phyloP scores from a whole-genome alignment of 2,113 vertebrate species.

The Oncorhynchus kisutch region DNA sequence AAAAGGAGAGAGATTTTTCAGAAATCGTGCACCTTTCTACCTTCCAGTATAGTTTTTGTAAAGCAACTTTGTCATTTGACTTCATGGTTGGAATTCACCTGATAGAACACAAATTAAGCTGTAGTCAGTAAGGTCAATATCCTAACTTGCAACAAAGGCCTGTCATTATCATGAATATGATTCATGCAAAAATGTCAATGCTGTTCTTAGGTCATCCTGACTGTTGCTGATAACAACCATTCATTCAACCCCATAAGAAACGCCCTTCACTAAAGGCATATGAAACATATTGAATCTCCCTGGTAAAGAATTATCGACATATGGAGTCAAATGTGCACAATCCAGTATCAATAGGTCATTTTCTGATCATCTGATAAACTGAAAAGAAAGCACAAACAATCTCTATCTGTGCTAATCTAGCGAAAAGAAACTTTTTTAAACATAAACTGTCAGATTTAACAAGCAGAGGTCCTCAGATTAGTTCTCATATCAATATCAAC shows the following conservation, averaged over 20 bases:
- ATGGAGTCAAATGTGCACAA: too few relatives aligned
- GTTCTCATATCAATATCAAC: slow-evolving; percentile 12
- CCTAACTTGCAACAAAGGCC: not conserved
- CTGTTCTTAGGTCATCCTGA: not conserved
- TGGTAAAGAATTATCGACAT: too few relatives aligned
- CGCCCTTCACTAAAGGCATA: slow-evolving; percentile 5
- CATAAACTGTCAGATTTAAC: not conserved
- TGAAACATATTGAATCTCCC: too few relatives aligned
- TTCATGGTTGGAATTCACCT: not conserved
- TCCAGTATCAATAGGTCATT: too few relatives aligned
- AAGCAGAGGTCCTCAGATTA: not conserved
- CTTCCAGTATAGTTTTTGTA: not conserved
- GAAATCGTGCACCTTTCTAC: not conserved
- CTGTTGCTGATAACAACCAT: not conserved
- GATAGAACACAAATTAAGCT: too few relatives aligned
- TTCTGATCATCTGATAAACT: too few relatives aligned
- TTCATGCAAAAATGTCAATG: not conserved
- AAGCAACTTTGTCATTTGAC: not conserved
- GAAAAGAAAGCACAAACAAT: too few relatives aligned
- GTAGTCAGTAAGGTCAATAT: not conserved
- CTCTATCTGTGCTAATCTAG: too few relatives aligned
- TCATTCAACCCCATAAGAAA: slow-evolving; percentile 26
- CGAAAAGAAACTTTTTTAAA: too few relatives aligned
- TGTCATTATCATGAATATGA: not conserved
- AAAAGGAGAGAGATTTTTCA: not conserved